phyloP scores from a whole-genome alignment of 2,888 invertebrate genomes.

The Cyclophora punctaria region DNA sequence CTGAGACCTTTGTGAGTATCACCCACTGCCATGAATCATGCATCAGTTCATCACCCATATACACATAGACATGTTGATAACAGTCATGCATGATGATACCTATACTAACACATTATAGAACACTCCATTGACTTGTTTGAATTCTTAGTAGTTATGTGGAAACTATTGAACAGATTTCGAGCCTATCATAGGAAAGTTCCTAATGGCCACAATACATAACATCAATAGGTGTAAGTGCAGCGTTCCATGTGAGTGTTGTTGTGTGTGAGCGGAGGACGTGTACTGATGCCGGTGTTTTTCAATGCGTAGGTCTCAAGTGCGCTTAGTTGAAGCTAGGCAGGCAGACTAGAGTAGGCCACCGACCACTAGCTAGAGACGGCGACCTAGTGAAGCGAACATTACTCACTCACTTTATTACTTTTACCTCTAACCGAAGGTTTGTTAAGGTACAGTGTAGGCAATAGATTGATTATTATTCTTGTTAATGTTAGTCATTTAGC shows the following conservation, averaged over 20 bases:
- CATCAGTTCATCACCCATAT: too few species aligned
- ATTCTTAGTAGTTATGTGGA: too few species aligned
- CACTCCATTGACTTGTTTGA: too few species aligned
- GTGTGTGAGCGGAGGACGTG: slow-evolving; percentile 1
- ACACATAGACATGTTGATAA: too few species aligned
- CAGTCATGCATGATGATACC: too few species aligned
- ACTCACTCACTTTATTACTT: slow-evolving; percentile 42
- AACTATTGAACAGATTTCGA: too few species aligned
- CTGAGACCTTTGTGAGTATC: slow-evolving; percentile 61
- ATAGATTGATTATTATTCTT: slow-evolving; percentile 29
- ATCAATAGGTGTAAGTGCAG: slow-evolving; percentile 18
- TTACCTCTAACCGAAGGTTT: slow-evolving; percentile 48
- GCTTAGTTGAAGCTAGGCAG: slow-evolving; percentile 72
- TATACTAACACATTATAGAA: too few species aligned
- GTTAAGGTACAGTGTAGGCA: slow-evolving; percentile 61
- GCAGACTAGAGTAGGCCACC: slow-evolving; percentile 63
- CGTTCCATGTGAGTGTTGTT: background rate
- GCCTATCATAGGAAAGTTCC: too few species aligned
- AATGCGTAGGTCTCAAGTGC: slow-evolving; percentile 71
- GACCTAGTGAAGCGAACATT: slow-evolving; percentile 54
- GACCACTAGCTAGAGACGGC: slow-evolving; percentile 58
- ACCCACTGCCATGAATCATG: background rate
- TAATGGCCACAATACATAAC: too few species aligned
- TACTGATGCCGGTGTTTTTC: slow-evolving; percentile 53
- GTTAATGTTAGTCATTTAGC: slow-evolving; percentile 43